Evolutionary conservation across 2,888 invertebrate genomes (phyloP).

Genomic region (Drosophila atripex): DNA sequence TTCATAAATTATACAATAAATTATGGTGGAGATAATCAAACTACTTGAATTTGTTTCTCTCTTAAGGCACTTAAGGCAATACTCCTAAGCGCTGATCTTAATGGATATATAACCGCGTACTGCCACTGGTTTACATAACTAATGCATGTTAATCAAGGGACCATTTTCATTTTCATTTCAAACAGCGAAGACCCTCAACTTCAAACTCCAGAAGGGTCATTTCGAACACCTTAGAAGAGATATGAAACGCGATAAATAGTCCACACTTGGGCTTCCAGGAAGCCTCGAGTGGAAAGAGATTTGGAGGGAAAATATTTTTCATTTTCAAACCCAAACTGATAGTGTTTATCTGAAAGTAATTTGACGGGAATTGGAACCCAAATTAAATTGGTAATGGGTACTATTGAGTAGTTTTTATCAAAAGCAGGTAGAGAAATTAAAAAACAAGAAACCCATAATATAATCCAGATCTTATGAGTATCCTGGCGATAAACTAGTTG

Average conservation of each 20-base stretch:
- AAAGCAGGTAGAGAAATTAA: neutral
- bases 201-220: conserved; percentile 20
- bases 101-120: conserved; percentile 30
- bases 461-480: neutral
- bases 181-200: conserved; percentile 26
- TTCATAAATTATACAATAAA: neutral
- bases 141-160: conserved; percentile 71
- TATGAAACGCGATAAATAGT: conserved; percentile 13
- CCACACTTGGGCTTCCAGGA: conserved; percentile 28
- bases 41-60: conserved; percentile 1
- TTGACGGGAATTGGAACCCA: neutral
- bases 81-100: conserved; percentile 13
- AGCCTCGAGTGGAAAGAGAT: neutral
- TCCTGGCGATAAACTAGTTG: conserved; percentile 20
- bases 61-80: conserved; percentile 7
- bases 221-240: conserved; percentile 30
- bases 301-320: conserved; percentile 13
- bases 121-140: conserved; percentile 72
- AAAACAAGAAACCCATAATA: neutral
- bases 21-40: neutral
- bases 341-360: conserved; percentile 8
- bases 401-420: neutral
- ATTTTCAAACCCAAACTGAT: conserved; percentile 10
- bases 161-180: conserved; percentile 58
- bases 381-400: neutral